These are phyloP conservation scores for Conus betulinus DNA, from an alignment of 1,140 invertebrate genomes.

Conservation along the genomic window DNA sequence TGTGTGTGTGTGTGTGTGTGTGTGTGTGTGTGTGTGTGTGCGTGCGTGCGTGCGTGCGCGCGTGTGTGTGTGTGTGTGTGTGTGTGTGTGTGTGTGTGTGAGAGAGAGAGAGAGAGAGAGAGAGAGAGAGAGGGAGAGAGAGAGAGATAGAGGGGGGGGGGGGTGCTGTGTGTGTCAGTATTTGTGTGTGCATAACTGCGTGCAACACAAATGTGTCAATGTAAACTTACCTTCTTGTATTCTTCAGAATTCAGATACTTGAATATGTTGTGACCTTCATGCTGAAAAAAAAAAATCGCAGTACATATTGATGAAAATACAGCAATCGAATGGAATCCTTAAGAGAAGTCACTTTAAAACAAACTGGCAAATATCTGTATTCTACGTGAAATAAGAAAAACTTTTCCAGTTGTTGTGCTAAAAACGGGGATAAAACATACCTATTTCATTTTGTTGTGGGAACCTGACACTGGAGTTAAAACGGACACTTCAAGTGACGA, in stretches of 20 bases:
- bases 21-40: constrained; percentile 1
- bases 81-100: background rate
- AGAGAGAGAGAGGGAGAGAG: no score
- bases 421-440: no score
- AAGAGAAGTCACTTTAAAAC: background rate
- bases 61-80: background rate
- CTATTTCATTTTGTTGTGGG: no score
- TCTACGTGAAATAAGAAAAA: no score
- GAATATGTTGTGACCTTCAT: constrained; percentile 90
- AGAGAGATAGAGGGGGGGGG: background rate
- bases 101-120: background rate
- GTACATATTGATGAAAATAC: background rate
- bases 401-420: no score
- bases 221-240: constrained; percentile 81
- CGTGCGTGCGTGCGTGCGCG: background rate
- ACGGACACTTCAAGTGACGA: no score
- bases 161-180: background rate
- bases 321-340: background rate
- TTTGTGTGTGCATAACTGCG: background rate
- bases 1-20: constrained; percentile 10
- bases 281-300: constrained; percentile 65
- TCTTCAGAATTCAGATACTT: constrained; percentile 83
- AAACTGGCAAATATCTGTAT: background rate
- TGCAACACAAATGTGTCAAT: no score
- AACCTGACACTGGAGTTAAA: no score